These are phyloP conservation scores for Drosophila demipolita DNA, from an alignment of 2,888 invertebrate species.

Conservation along the genomic window DNA sequence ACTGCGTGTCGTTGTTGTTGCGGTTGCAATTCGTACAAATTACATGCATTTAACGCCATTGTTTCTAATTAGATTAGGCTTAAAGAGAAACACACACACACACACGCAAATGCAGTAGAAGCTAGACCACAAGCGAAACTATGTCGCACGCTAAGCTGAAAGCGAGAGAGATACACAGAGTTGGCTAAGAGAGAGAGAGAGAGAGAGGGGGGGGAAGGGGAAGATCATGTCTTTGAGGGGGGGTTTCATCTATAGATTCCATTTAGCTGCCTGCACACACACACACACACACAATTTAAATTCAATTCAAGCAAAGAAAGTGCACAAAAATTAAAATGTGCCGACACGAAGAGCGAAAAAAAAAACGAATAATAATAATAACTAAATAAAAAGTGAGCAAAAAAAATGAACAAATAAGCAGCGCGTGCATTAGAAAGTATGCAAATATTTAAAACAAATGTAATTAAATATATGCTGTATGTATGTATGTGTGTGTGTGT, in stretches of 20 bases:
- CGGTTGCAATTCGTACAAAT: constrained; percentile 55
- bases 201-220: not conserved
- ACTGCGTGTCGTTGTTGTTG: constrained; percentile 47
- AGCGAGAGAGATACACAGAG: constrained; percentile 6
- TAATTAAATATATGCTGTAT: constrained; percentile 68
- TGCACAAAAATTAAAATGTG: constrained; percentile 47
- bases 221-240: not conserved
- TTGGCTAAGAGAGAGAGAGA: not conserved
- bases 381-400: constrained; percentile 21
- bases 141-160: constrained; percentile 67
- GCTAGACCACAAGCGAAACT: constrained; percentile 63
- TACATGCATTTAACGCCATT: constrained; percentile 70
- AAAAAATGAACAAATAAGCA: constrained; percentile 43
- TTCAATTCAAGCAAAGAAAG: constrained; percentile 64
- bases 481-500: constrained; percentile 10
- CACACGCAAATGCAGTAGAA: constrained; percentile 28
- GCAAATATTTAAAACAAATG: constrained; percentile 72
- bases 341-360: constrained; percentile 29
- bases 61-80: constrained; percentile 78
- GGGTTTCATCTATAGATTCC: constrained; percentile 40
- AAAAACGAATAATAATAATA: constrained; percentile 29
- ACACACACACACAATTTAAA: constrained; percentile 64
- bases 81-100: constrained; percentile 17
- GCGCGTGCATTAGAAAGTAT: constrained; percentile 73
- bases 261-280: constrained; percentile 33